phyloP scores from a whole-genome alignment of 2,113 vertebrate species.

The Anoura caudifer region DNA sequence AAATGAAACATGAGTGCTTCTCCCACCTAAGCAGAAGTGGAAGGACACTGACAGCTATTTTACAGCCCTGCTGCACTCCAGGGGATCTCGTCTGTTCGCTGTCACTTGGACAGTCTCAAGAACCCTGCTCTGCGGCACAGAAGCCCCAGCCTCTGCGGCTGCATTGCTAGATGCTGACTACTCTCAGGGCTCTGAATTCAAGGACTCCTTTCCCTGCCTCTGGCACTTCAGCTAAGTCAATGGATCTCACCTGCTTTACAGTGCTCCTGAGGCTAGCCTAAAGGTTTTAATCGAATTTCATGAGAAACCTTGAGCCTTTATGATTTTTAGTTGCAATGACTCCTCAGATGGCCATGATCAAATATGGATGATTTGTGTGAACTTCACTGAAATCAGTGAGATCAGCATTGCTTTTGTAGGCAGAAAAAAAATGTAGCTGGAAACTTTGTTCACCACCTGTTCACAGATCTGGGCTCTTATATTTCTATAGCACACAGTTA shows the following conservation, averaged over 20 bases:
- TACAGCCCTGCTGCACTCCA: not conserved
- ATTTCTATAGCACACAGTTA: not conserved
- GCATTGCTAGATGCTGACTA: not conserved
- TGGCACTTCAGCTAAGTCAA: not conserved
- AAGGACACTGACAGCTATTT: not conserved
- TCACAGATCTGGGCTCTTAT: not conserved
- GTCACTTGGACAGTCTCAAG: not conserved
- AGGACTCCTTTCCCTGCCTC: not conserved
- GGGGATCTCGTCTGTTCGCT: not conserved
- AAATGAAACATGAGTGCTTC: not conserved
- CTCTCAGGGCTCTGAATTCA: not conserved
- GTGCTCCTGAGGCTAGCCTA: not conserved
- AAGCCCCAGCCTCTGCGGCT: not conserved
- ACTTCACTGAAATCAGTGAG: conserved; percentile 26
- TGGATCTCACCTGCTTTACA: not conserved
- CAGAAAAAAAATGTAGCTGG: not conserved
- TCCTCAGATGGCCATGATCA: not conserved
- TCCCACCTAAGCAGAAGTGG: not conserved
- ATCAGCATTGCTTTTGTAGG: not conserved
- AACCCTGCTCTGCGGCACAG: not conserved
- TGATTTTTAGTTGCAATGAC: conserved; percentile 29
- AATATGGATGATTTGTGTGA: conserved; percentile 20
- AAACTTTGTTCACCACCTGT: not conserved
- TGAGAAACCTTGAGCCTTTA: not conserved
- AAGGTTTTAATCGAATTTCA: conserved; percentile 21